phyloP scores from a whole-genome alignment of 37 sponge, comb jelly and placozoan species.

The Halisarca cf. caerulea region DNA sequence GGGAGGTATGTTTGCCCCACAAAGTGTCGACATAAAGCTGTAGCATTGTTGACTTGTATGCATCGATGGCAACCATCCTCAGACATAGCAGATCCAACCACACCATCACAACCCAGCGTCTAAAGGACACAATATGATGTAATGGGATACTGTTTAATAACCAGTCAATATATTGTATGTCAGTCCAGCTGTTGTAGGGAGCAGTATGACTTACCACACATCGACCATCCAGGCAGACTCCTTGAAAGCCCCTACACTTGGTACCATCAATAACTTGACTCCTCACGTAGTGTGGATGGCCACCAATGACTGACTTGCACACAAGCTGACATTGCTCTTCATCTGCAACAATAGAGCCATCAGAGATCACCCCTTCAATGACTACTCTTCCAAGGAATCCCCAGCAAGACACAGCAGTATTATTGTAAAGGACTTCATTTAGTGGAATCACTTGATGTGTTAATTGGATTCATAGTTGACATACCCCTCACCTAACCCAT shows the following conservation, averaged over 20 bases:
- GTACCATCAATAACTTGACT: neutral
- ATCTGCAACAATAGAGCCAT: neutral
- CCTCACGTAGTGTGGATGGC: no score
- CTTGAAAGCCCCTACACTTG: neutral
- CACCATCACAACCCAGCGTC: constrained; percentile 54
- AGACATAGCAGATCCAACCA: constrained; percentile 41
- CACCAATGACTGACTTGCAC: neutral
- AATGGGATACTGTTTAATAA: no score
- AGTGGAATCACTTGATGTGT: neutral
- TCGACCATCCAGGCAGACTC: constrained; percentile 4
- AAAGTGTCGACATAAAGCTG: neutral
- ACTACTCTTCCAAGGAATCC: neutral
- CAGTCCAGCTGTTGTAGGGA: no score
- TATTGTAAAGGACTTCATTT: neutral
- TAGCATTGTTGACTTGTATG: neutral
- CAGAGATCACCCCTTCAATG: no score
- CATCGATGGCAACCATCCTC: constrained; percentile 49
- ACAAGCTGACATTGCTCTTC: constrained; percentile 1
- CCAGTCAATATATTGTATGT: no score
- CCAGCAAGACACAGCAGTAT: no score
- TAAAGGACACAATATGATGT: constrained; percentile 1
- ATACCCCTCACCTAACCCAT: neutral
- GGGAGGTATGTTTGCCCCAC: neutral
- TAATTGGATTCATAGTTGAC: neutral
- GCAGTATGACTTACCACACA: neutral